These are phyloP conservation scores for Drosophila malerkotliana DNA, from an alignment of 1,140 invertebrate genomes.

Conservation along the genomic window DNA sequence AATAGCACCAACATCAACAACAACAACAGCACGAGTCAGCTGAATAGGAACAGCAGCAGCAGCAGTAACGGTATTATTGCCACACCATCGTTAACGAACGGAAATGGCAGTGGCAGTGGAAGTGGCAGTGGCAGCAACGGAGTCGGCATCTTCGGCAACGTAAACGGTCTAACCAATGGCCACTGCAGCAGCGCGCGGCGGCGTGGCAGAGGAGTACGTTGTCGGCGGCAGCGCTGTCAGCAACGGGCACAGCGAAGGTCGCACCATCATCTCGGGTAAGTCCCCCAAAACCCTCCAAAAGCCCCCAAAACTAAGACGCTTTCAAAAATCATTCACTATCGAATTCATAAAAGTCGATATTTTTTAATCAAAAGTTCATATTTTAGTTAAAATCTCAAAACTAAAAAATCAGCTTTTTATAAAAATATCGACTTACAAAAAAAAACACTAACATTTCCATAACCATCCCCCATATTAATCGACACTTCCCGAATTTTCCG, in stretches of 20 bases:
- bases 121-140: constrained; percentile 33
- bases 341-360: background rate
- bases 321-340: background rate
- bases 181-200: constrained; percentile 30
- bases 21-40: constrained; percentile 66
- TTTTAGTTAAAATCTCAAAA: background rate
- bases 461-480: background rate
- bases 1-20: constrained; percentile 37
- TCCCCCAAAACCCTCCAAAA: background rate
- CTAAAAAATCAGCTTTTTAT: constrained; percentile 4
- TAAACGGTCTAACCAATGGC: constrained; percentile 24
- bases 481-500: background rate
- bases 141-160: constrained; percentile 39
- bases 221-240: constrained; percentile 15
- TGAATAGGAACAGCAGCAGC: constrained; percentile 60
- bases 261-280: constrained; percentile 60
- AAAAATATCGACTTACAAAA: background rate
- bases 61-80: constrained; percentile 46
- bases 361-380: constrained; percentile 8
- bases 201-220: constrained; percentile 20
- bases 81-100: constrained; percentile 29
- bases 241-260: constrained; percentile 63
- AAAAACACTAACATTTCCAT: background rate
- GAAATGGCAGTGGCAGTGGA: constrained; percentile 18
- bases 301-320: background rate